Conservation (phyloP, 2,113 vertebrate species). For the Cepphus grylle region DNA sequence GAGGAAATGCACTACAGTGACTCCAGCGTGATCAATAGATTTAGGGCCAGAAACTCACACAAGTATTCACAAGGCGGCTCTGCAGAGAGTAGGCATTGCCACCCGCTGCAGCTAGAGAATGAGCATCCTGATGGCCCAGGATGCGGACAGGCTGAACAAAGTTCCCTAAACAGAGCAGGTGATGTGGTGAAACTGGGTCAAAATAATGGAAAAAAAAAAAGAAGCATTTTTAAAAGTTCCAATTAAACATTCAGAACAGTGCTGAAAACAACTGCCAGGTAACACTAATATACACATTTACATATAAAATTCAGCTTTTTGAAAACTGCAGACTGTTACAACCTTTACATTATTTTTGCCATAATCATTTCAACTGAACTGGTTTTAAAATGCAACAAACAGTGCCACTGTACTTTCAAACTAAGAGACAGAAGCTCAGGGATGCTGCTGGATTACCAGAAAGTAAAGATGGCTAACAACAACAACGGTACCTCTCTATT, state of each 20-base stretch:
- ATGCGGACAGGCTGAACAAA: slow-evolving; percentile 38
- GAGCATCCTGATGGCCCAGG: slow-evolving; percentile 13
- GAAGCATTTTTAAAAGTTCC: not conserved
- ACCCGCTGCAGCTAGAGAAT: slow-evolving; percentile 24
- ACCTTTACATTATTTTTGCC: not conserved
- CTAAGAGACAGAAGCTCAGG: not conserved
- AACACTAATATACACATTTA: not conserved
- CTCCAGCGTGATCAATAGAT: slow-evolving; percentile 1
- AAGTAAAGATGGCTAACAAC: not conserved
- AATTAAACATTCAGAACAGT: not conserved
- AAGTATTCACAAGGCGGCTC: slow-evolving; percentile 52
- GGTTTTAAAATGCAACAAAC: not conserved
- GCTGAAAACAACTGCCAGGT: not conserved
- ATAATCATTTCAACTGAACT: not conserved
- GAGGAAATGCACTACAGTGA: not conserved
- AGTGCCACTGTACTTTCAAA: not conserved
- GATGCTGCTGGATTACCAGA: not conserved
- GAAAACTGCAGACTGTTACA: not conserved
- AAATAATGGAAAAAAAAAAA: not conserved
- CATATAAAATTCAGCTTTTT: not conserved
- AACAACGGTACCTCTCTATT: not conserved
- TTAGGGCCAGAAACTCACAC: slow-evolving; percentile 54
- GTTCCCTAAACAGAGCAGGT: slow-evolving; percentile 37
- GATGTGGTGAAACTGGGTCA: not conserved
- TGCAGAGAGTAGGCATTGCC: slow-evolving; percentile 26